A percentile compares a stretch with the other conserved stretches of the same genome.
Evolutionary conservation across 2,797 vertebrate species (phyloP).

Genomic region (Phyllotis vaccarum): DNA sequence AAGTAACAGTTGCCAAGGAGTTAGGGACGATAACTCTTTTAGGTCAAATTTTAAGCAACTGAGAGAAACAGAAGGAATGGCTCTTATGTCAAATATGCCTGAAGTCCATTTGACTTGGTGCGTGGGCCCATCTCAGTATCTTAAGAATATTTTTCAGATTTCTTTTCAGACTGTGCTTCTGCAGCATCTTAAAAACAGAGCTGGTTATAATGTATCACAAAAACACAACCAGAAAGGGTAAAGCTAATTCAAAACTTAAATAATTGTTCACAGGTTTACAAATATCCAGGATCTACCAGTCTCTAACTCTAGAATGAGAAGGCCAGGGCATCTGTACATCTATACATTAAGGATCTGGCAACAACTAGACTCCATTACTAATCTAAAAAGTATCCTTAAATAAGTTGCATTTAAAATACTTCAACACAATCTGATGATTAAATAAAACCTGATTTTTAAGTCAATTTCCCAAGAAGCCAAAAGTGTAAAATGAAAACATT

Average conservation of each 20-base stretch:
- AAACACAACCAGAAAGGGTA: background rate
- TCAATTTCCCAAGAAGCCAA: background rate
- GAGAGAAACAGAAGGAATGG: background rate
- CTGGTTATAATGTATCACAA: background rate
- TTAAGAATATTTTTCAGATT: background rate
- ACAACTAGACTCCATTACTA: background rate
- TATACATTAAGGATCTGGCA: background rate
- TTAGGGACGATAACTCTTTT: background rate
- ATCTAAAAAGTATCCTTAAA: background rate
- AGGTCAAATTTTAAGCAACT: background rate
- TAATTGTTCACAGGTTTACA: background rate
- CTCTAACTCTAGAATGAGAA: background rate
- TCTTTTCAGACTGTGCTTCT: background rate
- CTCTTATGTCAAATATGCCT: background rate
- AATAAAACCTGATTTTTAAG: background rate
- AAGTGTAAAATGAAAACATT: background rate
- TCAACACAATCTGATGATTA: background rate
- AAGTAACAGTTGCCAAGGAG: background rate
- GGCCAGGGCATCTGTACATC: background rate
- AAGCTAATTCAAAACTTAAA: background rate
- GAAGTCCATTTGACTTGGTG: background rate
- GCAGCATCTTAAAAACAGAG: background rate
- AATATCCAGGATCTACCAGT: background rate
- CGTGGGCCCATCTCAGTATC: background rate
- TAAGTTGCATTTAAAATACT: background rate